Evolutionary conservation across 92 coral and sea anemone species (phyloP).

Genomic region (Phenganax marumi): DNA sequence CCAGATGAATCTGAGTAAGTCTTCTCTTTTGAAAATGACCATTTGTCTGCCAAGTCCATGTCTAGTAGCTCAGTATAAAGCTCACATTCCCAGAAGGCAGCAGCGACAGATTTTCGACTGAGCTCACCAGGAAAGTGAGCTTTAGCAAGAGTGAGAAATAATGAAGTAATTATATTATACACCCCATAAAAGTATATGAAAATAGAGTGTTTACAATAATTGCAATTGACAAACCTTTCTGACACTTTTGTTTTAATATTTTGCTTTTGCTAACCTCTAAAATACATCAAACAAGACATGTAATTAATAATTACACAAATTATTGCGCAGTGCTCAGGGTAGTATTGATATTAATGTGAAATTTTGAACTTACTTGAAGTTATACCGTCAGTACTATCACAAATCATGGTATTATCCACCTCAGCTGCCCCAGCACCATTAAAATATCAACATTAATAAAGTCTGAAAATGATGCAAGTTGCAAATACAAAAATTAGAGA

Average conservation of each 20-base stretch:
- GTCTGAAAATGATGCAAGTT: conserved; percentile 18
- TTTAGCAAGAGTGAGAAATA: too few relatives aligned
- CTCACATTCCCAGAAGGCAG: conserved; percentile 55
- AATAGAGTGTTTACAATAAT: too few relatives aligned
- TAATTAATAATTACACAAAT: too few relatives aligned
- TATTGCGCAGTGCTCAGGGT: too few relatives aligned
- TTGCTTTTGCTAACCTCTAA: too few relatives aligned
- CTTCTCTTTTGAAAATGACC: conserved; percentile 31
- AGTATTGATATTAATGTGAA: too few relatives aligned
- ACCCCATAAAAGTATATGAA: too few relatives aligned
- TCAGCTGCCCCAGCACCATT: conserved; percentile 34
- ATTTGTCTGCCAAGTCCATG: conserved; percentile 34
- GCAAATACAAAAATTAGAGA: not conserved
- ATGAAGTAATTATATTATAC: too few relatives aligned
- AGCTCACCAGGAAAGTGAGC: conserved; percentile 46
- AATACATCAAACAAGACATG: too few relatives aligned
- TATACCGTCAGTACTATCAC: not conserved
- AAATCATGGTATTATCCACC: not conserved
- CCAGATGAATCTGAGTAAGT: conserved; percentile 7
- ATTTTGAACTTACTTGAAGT: not conserved
- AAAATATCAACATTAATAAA: conserved; percentile 20
- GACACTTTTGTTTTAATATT: too few relatives aligned
- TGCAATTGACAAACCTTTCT: too few relatives aligned
- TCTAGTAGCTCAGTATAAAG: conserved; percentile 48
- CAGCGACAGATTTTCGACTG: conserved; percentile 42